These are phyloP conservation scores for Pipra filicauda DNA, from an alignment of 2,113 vertebrate genomes.

Conservation along the genomic window DNA sequence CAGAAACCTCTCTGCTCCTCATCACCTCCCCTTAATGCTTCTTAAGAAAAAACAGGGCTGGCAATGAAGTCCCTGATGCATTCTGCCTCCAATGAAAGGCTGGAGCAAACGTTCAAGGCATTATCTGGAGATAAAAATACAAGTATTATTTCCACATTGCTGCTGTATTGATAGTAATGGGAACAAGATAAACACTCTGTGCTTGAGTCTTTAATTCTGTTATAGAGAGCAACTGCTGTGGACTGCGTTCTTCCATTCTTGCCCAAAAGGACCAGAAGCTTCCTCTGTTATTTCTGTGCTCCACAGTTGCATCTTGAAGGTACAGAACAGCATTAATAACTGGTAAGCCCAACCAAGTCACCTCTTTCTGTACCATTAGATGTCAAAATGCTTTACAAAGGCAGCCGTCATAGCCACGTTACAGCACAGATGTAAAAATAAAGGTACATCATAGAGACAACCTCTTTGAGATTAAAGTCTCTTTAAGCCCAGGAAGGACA, in stretches of 20 bases:
- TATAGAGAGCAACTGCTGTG: not conserved
- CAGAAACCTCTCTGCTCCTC: conserved; percentile 52
- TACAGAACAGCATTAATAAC: not conserved
- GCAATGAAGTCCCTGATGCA: conserved; percentile 17
- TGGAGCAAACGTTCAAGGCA: not conserved
- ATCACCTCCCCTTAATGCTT: conserved; percentile 48
- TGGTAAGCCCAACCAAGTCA: not conserved
- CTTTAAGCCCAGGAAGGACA: not conserved
- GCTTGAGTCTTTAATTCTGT: not conserved
- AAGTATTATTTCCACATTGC: not conserved
- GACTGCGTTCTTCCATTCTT: not conserved
- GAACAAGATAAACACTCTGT: not conserved
- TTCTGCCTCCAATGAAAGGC: not conserved
- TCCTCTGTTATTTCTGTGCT: not conserved
- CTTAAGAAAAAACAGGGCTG: conserved; percentile 46
- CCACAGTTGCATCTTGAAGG: not conserved
- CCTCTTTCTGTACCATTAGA: not conserved
- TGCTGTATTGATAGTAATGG: not conserved
- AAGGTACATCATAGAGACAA: not conserved
- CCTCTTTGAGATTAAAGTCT: not conserved
- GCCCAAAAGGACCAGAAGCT: not conserved
- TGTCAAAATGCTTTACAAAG: not conserved
- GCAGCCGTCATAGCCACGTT: not conserved
- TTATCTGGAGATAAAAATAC: conserved; percentile 10
- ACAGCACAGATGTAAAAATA: not conserved